Evolutionary conservation across 2,113 vertebrate genomes (phyloP).

Genomic region (Platycercus adscitus): DNA sequence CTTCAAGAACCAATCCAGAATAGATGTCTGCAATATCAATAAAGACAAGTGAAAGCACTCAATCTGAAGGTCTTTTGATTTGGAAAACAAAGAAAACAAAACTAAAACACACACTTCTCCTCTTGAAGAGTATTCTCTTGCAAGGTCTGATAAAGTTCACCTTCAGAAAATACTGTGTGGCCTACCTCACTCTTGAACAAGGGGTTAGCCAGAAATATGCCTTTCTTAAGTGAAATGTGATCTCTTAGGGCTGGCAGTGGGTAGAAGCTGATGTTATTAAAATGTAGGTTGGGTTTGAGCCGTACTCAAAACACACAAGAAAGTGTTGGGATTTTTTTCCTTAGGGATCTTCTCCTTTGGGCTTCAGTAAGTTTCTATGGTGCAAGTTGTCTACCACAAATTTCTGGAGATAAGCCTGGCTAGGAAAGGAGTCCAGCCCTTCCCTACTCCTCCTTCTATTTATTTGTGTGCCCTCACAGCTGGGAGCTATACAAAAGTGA

Average conservation of each 20-base stretch:
- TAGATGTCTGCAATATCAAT: background rate
- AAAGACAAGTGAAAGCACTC: background rate
- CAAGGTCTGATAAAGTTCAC: background rate
- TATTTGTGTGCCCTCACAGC: background rate
- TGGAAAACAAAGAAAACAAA: background rate
- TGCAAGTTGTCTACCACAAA: background rate
- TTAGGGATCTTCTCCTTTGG: background rate
- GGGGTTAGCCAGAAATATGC: background rate
- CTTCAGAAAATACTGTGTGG: background rate
- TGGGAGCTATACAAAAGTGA: background rate
- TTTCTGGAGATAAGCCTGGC: background rate
- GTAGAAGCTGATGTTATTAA: background rate
- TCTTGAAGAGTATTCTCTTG: background rate
- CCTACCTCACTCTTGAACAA: background rate
- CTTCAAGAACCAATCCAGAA: background rate
- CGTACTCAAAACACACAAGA: background rate
- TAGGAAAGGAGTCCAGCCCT: background rate
- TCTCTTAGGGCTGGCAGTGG: background rate
- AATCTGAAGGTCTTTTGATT: background rate
- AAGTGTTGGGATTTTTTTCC: background rate
- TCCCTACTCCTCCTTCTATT: background rate
- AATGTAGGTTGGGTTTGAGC: background rate
- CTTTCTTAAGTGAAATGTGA: background rate
- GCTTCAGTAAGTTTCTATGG: background rate
- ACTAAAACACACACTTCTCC: rapidly evolving